A percentile compares a stretch with the other conserved stretches of the same genome.
phyloP scores from a whole-genome alignment of 2,113 vertebrate species.

The Scomber colias region DNA sequence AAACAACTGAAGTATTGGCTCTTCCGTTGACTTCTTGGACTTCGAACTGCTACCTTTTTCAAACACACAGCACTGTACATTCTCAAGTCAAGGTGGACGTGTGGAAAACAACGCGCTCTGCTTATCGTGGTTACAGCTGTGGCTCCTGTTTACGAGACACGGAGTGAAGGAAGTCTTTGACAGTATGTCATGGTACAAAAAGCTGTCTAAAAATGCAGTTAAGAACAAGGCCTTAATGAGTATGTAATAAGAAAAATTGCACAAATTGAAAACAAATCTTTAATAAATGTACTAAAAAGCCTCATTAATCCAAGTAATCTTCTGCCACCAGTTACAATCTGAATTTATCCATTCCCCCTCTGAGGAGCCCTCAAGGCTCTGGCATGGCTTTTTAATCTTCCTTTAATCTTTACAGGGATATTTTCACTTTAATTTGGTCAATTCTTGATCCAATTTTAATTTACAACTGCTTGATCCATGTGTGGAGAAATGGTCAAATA shows the following conservation, averaged over 20 bases:
- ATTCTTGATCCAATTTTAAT: not conserved
- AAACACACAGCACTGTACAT: slow-evolving; percentile 46
- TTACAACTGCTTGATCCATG: not conserved
- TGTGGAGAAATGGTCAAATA: slow-evolving; percentile 33
- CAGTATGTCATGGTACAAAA: not conserved
- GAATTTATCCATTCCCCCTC: not conserved
- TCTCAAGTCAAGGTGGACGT: slow-evolving; percentile 52
- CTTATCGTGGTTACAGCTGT: slow-evolving; percentile 16
- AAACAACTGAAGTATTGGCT: slow-evolving; percentile 37
- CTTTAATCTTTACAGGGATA: not conserved
- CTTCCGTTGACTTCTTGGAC: slow-evolving; percentile 46
- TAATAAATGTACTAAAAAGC: not conserved
- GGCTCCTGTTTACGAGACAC: slow-evolving; percentile 24
- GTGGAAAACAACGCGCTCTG: slow-evolving; percentile 16
- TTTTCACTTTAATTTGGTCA: not conserved
- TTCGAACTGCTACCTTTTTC: slow-evolving; percentile 48
- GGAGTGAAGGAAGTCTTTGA: not conserved
- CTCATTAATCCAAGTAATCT: not conserved
- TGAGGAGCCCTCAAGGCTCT: not conserved
- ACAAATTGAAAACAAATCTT: not conserved
- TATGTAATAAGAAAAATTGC: not conserved
- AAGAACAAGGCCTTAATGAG: not conserved
- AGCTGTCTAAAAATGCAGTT: not conserved
- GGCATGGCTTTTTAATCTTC: not conserved
- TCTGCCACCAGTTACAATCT: not conserved